Conservation (phyloP, 2,797 vertebrate species). For the Ataeniobius toweri region DNA sequence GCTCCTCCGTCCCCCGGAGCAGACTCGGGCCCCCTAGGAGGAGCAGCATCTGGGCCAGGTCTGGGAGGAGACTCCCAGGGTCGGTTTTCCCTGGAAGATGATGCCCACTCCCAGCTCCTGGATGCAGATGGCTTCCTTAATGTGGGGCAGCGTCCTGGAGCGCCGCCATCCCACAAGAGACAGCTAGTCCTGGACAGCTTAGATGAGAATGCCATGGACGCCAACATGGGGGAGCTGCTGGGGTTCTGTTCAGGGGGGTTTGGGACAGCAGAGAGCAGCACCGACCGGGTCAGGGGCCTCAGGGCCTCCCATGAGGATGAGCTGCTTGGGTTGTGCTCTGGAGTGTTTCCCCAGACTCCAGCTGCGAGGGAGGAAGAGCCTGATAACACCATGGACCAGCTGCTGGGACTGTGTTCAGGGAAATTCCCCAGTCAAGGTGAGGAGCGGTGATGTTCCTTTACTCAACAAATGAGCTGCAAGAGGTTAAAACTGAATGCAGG, state of each 20-base stretch:
- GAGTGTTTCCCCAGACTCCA: slow-evolving; percentile 82
- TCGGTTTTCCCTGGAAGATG: slow-evolving; percentile 92
- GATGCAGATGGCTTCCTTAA: slow-evolving; percentile 92
- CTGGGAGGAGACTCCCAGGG: slow-evolving; percentile 86
- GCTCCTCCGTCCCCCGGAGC: slow-evolving; percentile 80
- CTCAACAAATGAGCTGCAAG: too few species aligned
- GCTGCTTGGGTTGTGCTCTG: slow-evolving; percentile 90
- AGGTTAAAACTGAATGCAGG: too few species aligned
- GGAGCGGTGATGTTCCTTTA: too few species aligned
- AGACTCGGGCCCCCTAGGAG: slow-evolving; percentile 78
- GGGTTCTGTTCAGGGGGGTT: slow-evolving; percentile 90
- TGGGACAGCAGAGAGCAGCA: not conserved
- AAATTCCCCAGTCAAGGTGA: slow-evolving; percentile 84
- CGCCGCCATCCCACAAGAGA: slow-evolving; percentile 85
- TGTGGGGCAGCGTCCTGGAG: slow-evolving; percentile 71
- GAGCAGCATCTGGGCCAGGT: slow-evolving; percentile 63
- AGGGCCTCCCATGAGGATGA: slow-evolving; percentile 80
- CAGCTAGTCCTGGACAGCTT: slow-evolving; percentile 87
- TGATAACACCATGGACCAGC: slow-evolving; percentile 81
- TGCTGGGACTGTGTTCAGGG: slow-evolving; percentile 87
- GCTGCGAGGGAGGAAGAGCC: slow-evolving; percentile 21
- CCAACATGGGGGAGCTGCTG: slow-evolving; percentile 94
- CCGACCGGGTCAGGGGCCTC: not conserved
- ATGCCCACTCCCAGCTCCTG: slow-evolving; percentile 94
- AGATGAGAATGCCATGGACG: slow-evolving; percentile 99